A percentile compares a stretch with the other conserved stretches of the same genome.
These are phyloP conservation scores for Clavelina lepadiformis DNA, from an alignment of 23 tunicate genomes.

Conservation along the genomic window DNA sequence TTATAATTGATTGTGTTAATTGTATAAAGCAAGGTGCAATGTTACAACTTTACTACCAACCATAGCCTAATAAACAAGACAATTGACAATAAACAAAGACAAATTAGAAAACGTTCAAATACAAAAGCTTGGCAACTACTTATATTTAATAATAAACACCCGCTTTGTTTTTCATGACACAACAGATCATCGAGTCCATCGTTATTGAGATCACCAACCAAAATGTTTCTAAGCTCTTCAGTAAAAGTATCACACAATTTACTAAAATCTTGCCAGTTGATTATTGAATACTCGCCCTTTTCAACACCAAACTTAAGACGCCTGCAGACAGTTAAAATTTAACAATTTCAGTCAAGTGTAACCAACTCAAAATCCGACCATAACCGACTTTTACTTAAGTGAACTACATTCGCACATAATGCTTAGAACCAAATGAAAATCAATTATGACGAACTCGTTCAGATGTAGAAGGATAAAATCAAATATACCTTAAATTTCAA, in stretches of 20 bases:
- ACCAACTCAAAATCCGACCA: not conserved
- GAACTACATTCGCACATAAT: not conserved
- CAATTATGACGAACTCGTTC: no score
- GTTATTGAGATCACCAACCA: constrained; percentile 10
- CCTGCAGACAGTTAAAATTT: not conserved
- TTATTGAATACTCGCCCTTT: not conserved
- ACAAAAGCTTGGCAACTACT: not conserved
- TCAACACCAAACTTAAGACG: not conserved
- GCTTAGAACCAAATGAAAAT: no score
- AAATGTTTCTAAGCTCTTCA: not conserved
- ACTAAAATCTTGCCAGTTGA: not conserved
- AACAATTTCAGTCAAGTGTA: not conserved
- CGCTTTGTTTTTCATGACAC: not conserved
- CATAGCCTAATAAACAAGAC: not conserved
- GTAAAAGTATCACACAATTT: not conserved
- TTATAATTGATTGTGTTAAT: not conserved
- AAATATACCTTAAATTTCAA: no score
- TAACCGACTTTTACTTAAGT: not conserved
- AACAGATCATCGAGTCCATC: constrained; percentile 18
- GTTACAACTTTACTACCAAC: no score
- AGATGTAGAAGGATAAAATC: no score
- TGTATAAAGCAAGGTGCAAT: not conserved
- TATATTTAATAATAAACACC: not conserved
- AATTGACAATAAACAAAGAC: not conserved
- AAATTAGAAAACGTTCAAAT: not conserved